Percentiles rank a stretch among this genome's conserved stretches.
These are phyloP conservation scores for Pygoscelis adeliae DNA, from an alignment of 2,113 vertebrate species.

Conservation along the genomic window DNA sequence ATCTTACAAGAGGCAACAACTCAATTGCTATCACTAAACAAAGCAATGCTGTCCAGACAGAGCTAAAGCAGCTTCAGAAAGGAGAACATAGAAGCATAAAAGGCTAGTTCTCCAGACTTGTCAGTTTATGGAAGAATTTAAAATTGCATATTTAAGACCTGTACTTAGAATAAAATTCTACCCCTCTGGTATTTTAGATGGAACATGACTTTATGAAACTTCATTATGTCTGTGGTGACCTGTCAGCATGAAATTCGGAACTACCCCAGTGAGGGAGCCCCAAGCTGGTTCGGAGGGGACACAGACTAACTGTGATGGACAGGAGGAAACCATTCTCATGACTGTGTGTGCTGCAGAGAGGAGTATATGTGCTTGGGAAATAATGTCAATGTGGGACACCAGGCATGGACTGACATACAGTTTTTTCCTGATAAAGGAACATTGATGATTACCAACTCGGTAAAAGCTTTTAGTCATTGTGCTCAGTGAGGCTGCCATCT, in stretches of 20 bases:
- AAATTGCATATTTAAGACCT: not conserved
- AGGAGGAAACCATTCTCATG: not conserved
- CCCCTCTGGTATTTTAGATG: not conserved
- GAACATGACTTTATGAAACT: not conserved
- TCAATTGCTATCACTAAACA: not conserved
- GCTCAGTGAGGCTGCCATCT: not conserved
- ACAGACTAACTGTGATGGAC: not conserved
- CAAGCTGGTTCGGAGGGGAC: fast-evolving
- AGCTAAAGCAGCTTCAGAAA: not conserved
- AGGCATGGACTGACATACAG: fast-evolving
- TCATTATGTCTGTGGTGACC: not conserved
- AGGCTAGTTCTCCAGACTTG: not conserved
- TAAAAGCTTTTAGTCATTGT: not conserved
- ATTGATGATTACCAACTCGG: not conserved
- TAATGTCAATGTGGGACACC: not conserved
- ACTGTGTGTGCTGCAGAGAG: not conserved
- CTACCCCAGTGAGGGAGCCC: not conserved
- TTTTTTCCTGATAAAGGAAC: not conserved
- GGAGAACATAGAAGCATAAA: not conserved
- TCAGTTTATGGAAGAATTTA: not conserved
- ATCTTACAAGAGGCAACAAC: not conserved
- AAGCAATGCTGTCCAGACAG: not conserved
- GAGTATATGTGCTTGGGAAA: not conserved
- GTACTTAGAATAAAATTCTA: not conserved
- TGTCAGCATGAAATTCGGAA: not conserved